Percentiles rank a stretch among this genome's conserved stretches.
Conservation (phyloP, 2,797 vertebrate genomes). For the Microctenopoma lineatum region DNA sequence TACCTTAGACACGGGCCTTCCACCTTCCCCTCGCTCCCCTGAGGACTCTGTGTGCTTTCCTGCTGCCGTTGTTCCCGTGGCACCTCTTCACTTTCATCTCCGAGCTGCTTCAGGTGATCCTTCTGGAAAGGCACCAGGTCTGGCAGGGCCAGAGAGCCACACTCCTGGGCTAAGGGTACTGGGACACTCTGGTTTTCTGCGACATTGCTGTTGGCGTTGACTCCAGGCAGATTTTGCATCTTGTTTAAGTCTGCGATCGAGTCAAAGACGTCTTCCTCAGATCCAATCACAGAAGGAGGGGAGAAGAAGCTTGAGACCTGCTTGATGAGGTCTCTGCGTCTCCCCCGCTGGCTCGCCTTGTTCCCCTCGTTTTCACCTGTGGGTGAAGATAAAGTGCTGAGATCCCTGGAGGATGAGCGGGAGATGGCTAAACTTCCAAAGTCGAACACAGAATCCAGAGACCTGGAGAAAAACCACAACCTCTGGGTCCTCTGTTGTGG, state of each 20-base stretch:
- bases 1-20: slow-evolving; percentile 78
- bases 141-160: slow-evolving; percentile 79
- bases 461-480: slow-evolving; percentile 85
- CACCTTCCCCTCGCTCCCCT: slow-evolving; percentile 54
- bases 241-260: slow-evolving; percentile 66
- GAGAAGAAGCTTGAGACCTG: slow-evolving; percentile 80
- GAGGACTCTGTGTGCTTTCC: slow-evolving; percentile 63
- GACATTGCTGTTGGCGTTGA: slow-evolving; percentile 17
- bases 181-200: slow-evolving; percentile 56
- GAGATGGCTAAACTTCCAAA: slow-evolving; percentile 75
- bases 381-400: slow-evolving; percentile 73
- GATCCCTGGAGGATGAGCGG: slow-evolving; percentile 73
- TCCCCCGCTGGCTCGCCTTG: slow-evolving; percentile 46
- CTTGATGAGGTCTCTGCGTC: slow-evolving; percentile 74
- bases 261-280: slow-evolving; percentile 84
- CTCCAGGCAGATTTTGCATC: slow-evolving; percentile 33
- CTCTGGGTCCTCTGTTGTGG: slow-evolving; percentile 77
- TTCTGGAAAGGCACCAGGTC: slow-evolving; percentile 83
- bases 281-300: slow-evolving; percentile 73
- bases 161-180: slow-evolving; percentile 70
- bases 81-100: slow-evolving; percentile 32
- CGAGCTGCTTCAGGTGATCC: slow-evolving; percentile 56
- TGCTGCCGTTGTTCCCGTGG: slow-evolving; percentile 35
- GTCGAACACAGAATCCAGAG: slow-evolving; percentile 84
- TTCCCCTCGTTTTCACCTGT: slow-evolving; percentile 50